These are phyloP conservation scores for Hyposoter didymator DNA, from an alignment of 2,888 invertebrate species.

Conservation along the genomic window DNA sequence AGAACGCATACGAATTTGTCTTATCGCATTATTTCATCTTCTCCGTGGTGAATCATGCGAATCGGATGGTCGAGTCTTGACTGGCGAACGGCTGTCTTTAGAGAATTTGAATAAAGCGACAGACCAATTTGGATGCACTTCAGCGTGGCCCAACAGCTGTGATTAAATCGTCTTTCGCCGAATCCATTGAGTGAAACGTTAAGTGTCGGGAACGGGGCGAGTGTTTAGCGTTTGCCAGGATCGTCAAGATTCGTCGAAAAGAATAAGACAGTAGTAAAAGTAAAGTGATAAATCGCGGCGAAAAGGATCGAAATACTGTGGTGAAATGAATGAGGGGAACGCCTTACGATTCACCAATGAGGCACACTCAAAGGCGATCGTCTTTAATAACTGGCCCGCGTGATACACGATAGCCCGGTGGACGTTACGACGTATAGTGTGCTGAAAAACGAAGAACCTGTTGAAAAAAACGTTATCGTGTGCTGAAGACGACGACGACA, in stretches of 20 bases:
- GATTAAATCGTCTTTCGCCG: slow-evolving; percentile 32
- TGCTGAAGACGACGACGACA: slow-evolving; percentile 41
- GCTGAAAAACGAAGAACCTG: slow-evolving; percentile 6
- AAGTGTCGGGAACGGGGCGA: slow-evolving; percentile 14
- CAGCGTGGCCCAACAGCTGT: background rate
- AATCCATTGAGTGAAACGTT: slow-evolving; percentile 42
- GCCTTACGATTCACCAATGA: slow-evolving; percentile 35
- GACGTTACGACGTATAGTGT: slow-evolving; percentile 5
- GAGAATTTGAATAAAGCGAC: background rate
- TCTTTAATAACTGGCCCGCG: slow-evolving; percentile 57
- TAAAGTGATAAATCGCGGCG: slow-evolving; percentile 49
- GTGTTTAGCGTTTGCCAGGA: slow-evolving; percentile 4
- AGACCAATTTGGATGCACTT: background rate
- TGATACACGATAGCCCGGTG: slow-evolving; percentile 45
- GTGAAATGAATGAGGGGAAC: slow-evolving; percentile 15
- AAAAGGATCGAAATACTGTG: slow-evolving; percentile 15
- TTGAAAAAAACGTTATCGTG: slow-evolving; percentile 48
- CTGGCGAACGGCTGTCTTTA: background rate
- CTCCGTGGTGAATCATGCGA: slow-evolving; percentile 5
- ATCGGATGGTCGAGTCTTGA: background rate
- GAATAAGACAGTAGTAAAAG: slow-evolving; percentile 45
- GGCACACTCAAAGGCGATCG: slow-evolving; percentile 25
- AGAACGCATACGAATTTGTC: background rate
- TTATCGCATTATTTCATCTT: background rate
- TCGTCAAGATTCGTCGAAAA: slow-evolving; percentile 12